Evolutionary conservation across 2,113 vertebrate genomes (phyloP).

Genomic region (Phycodurus eques): DNA sequence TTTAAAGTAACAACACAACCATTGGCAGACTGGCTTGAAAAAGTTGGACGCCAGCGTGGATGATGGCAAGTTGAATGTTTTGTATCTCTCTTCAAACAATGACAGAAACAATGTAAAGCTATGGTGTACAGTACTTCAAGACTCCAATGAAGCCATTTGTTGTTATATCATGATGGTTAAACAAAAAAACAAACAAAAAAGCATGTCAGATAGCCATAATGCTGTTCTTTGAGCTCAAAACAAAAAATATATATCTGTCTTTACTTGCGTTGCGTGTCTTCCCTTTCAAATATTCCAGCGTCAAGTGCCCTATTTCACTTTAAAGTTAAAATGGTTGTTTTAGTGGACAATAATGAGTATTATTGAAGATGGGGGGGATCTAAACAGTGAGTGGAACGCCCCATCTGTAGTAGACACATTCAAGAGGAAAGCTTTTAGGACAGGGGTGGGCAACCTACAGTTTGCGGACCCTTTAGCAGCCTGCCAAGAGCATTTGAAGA

Average conservation of each 20-base stretch:
- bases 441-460: neutral
- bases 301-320: conserved; percentile 74
- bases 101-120: conserved; percentile 75
- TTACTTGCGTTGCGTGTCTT: conserved; percentile 59
- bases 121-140: conserved; percentile 79
- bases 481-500: neutral
- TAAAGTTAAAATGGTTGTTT: conserved; percentile 58
- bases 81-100: conserved; percentile 40
- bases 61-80: conserved; percentile 33
- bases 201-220: conserved; percentile 48
- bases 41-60: conserved; percentile 52
- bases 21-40: conserved; percentile 66
- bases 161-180: conserved; percentile 63
- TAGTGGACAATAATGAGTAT: conserved; percentile 56
- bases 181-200: conserved; percentile 51
- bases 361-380: conserved; percentile 22
- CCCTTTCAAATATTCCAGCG: conserved; percentile 78
- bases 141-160: conserved; percentile 61
- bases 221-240: conserved; percentile 51
- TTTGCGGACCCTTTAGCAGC: neutral
- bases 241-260: conserved; percentile 38
- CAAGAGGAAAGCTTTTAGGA: conserved; percentile 69
- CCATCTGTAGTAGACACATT: conserved; percentile 66
- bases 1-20: conserved; percentile 64
- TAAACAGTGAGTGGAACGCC: conserved; percentile 32